These are phyloP conservation scores for Tricholaema leucomelas DNA, from an alignment of 2,113 vertebrate genomes.

Conservation along the genomic window DNA sequence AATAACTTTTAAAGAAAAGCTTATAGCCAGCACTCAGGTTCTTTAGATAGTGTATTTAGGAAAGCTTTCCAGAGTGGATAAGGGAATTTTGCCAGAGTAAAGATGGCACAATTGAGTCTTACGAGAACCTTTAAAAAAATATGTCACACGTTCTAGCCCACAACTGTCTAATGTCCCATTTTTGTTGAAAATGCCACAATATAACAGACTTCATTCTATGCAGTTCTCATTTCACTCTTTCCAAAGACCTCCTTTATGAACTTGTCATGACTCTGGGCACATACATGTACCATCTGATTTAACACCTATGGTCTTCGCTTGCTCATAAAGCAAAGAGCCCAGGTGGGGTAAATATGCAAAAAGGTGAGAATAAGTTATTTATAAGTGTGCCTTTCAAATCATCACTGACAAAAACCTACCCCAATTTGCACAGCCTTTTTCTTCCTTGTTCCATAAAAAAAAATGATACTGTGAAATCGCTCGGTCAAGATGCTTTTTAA, in stretches of 20 bases:
- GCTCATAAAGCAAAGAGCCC: not conserved
- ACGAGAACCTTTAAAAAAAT: not conserved
- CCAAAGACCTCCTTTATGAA: not conserved
- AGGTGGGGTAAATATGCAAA: not conserved
- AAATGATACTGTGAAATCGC: not conserved
- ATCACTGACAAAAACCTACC: not conserved
- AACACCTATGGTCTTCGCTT: not conserved
- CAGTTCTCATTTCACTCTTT: not conserved
- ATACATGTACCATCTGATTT: not conserved
- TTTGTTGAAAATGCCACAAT: not conserved
- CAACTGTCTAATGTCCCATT: not conserved
- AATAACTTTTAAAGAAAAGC: conserved; percentile 11
- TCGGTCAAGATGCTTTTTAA: not conserved
- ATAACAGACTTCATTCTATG: not conserved
- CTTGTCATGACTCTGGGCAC: not conserved
- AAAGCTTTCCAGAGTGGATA: not conserved
- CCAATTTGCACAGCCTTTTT: not conserved
- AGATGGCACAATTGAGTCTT: not conserved
- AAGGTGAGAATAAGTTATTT: not conserved
- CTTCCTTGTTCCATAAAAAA: not conserved
- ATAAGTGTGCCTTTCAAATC: not conserved
- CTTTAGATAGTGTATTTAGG: not conserved
- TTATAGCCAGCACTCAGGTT: not conserved
- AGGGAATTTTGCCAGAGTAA: not conserved
- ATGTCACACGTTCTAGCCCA: not conserved